phyloP scores from a whole-genome alignment of 2,797 vertebrate species.

The Siniperca scherzeri region DNA sequence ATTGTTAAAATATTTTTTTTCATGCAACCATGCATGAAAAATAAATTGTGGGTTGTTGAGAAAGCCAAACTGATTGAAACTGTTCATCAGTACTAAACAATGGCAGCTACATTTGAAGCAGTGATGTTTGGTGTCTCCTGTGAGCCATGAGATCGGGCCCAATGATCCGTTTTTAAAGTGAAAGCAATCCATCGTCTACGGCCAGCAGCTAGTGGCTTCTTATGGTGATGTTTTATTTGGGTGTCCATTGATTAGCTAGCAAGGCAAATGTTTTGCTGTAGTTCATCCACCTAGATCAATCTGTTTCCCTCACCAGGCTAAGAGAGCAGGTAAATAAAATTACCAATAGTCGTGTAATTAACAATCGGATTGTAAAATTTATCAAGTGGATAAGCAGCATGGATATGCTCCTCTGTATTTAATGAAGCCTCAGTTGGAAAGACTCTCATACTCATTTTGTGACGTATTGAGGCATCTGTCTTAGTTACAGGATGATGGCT shows the following conservation, averaged over 20 bases:
- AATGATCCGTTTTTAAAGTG: conserved; percentile 49
- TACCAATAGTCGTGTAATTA: background rate
- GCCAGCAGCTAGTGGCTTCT: conserved; percentile 1
- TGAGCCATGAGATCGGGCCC: conserved; percentile 23
- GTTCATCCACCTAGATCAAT: conserved; percentile 16
- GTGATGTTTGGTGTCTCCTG: conserved; percentile 17
- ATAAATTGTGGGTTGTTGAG: background rate
- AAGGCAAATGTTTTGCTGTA: conserved; percentile 32
- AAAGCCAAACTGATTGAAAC: background rate
- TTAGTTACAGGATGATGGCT: conserved; percentile 21
- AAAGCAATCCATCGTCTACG: conserved; percentile 58
- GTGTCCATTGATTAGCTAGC: conserved; percentile 32
- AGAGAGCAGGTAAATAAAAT: conserved; percentile 9
- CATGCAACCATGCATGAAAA: background rate
- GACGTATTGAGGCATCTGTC: conserved; percentile 31
- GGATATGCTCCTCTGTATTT: background rate
- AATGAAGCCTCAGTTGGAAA: conserved; percentile 1
- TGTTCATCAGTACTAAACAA: background rate
- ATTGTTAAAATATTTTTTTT: background rate
- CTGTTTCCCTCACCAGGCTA: background rate
- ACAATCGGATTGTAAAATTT: background rate
- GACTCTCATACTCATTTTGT: background rate
- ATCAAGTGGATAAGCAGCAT: background rate
- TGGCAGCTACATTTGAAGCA: conserved; percentile 1
- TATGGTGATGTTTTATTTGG: conserved; percentile 28